Evolutionary conservation across 2,797 vertebrate species (phyloP).

Genomic region (Adelosebastes latens): DNA sequence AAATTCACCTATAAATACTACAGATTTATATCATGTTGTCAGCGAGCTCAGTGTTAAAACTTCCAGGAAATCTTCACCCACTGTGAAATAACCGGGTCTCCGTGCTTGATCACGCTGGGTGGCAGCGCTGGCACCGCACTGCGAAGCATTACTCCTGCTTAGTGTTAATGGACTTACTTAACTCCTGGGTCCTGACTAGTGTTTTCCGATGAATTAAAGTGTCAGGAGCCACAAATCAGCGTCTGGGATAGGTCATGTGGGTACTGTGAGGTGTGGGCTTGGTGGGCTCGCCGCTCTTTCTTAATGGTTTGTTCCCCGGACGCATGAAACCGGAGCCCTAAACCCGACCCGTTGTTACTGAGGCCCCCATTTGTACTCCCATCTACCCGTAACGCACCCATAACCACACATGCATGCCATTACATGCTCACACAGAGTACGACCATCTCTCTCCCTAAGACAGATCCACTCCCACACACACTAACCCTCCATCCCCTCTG

Average conservation of each 20-base stretch:
- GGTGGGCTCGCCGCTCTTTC: constrained; percentile 77
- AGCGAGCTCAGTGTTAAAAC: constrained; percentile 39
- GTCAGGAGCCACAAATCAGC: constrained; percentile 83
- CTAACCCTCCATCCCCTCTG: constrained; percentile 40
- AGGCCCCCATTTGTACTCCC: constrained; percentile 69
- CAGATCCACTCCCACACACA: background rate
- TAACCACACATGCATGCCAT: constrained; percentile 52
- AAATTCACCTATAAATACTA: constrained; percentile 7
- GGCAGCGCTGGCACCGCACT: constrained; percentile 74
- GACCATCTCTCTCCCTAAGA: constrained; percentile 79
- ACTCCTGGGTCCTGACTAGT: constrained; percentile 79
- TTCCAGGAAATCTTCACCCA: constrained; percentile 63
- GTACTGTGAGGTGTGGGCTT: constrained; percentile 40
- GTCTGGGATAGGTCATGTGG: constrained; percentile 67
- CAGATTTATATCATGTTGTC: constrained; percentile 47
- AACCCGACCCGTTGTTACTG: constrained; percentile 62
- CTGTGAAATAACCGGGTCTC: constrained; percentile 55
- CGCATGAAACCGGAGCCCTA: constrained; percentile 79
- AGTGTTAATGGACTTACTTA: constrained; percentile 85
- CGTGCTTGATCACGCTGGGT: constrained; percentile 71
- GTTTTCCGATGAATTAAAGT: constrained; percentile 85
- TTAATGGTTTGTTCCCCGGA: constrained; percentile 86
- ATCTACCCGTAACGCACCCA: constrained; percentile 69
- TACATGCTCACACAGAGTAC: constrained; percentile 30
- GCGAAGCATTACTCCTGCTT: constrained; percentile 73